phyloP scores from a whole-genome alignment of 2,888 invertebrate species.

The Periphyllus acericola region DNA sequence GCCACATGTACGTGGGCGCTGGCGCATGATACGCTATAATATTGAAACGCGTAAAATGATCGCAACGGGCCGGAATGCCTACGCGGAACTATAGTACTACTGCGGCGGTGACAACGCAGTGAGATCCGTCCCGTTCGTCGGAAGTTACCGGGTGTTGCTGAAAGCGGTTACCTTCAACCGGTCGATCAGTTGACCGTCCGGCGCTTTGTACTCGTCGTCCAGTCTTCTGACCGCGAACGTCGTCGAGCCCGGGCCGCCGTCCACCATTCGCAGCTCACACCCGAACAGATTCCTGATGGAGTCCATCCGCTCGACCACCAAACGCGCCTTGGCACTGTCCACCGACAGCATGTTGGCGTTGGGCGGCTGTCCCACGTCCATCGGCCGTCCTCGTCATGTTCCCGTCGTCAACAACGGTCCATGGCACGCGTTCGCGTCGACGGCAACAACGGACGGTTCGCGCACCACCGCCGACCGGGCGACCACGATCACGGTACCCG shows the following conservation, averaged over 20 bases:
- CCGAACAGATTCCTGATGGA: slow-evolving; percentile 55
- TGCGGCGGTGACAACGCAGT: too few species aligned
- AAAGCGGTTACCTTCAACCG: slow-evolving; percentile 45
- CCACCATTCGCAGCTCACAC: slow-evolving; percentile 32
- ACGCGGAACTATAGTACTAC: too few species aligned
- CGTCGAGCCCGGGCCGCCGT: too few species aligned
- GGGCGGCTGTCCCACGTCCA: slow-evolving; percentile 12
- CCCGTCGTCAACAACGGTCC: neutral
- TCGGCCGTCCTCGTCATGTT: neutral
- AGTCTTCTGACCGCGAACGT: slow-evolving; percentile 40
- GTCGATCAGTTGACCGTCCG: slow-evolving; percentile 36
- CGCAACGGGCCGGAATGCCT: too few species aligned
- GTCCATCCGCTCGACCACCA: slow-evolving; percentile 53
- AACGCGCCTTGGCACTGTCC: slow-evolving; percentile 47
- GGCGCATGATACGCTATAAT: too few species aligned
- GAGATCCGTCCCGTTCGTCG: too few species aligned
- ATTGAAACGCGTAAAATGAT: too few species aligned
- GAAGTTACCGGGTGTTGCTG: too few species aligned
- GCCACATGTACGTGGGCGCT: too few species aligned
- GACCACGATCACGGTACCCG: too few species aligned
- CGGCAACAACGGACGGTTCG: too few species aligned
- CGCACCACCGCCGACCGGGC: neutral
- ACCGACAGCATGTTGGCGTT: slow-evolving; percentile 25
- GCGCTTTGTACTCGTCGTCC: slow-evolving; percentile 39
- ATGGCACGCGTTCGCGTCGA: neutral